Evolutionary conservation across 1,140 invertebrate genomes (phyloP), one percentile per base, ranked within the genome.

Genomic region (Mactra quadrangularis): DNA sequence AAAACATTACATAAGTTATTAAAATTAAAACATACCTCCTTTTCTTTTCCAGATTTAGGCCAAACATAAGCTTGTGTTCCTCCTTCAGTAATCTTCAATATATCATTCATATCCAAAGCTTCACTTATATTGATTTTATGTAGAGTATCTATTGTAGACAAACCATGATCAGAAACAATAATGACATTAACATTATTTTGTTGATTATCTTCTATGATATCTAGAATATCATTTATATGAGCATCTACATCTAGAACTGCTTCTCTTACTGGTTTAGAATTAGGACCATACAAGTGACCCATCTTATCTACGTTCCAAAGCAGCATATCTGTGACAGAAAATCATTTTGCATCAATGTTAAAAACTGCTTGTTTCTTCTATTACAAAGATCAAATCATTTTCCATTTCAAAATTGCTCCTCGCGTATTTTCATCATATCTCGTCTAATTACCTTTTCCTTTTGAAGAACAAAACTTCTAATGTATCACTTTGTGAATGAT

Each of bases 141-240:
- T 9, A 66, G 77, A 0, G 72, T 78, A 17, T 86, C 88, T 15
- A 92, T 88, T 33, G 84, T 57, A 19, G 91, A 90, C 93, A 93
- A 93, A 33, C 94, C 93, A 85, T 94, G 93, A 82, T 94, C 94
- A 52, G 93, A 93, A 25, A 93, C 72, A 27, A 94, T 89, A 25
- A 94, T 87, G 27, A 94, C 78, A 87, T 94, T 93, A n/a, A 94
- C 90, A 74, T 89, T 72, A 13, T 72, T 15, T 11, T 89, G 52
- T n/a, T 74, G 57, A 38, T 66, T 13, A 22, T 47, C 19, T 47
- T 85, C 72, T 13, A 91, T 33, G 25, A 86, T 72, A 17, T 90
- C 82, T 41, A 89, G 82, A 9, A 93, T 78, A 57, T 86, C 83
- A 25, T 83, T 72, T 15, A 92, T 85, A 19, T 85, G 87, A 22